Evolutionary conservation across 1,140 invertebrate species (phyloP).

Genomic region (Bemisia tabaci): DNA sequence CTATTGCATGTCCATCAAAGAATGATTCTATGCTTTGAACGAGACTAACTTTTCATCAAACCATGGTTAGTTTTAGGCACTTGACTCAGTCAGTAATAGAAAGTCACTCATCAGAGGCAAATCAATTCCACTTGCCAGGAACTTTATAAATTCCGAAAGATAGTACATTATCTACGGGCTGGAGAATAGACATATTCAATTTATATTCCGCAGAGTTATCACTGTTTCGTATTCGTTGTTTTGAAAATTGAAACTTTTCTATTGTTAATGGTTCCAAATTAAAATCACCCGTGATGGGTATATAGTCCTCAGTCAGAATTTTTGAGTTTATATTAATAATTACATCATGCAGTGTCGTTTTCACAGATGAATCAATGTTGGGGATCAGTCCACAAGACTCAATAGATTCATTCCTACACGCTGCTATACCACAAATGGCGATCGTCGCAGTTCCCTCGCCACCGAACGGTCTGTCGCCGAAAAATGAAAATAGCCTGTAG

Average conservation of each 20-base stretch:
- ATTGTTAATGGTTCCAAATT: background rate
- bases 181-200: conserved; percentile 8
- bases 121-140: too few species aligned
- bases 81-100: too few species aligned
- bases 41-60: too few species aligned
- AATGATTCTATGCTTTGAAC: too few species aligned
- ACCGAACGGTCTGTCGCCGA: background rate
- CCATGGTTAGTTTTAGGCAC: too few species aligned
- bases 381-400: background rate
- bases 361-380: background rate
- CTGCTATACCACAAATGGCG: conserved; percentile 1
- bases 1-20: too few species aligned
- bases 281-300: conserved; percentile 1
- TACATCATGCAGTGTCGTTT: background rate
- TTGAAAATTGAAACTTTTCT: conserved; percentile 12
- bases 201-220: conserved; percentile 1
- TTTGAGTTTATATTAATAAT: background rate
- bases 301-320: background rate
- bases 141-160: conserved; percentile 12
- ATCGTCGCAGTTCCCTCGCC: background rate
- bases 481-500: background rate
- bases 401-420: background rate
- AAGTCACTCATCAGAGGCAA: too few species aligned
- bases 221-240: conserved; percentile 7
- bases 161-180: conserved; percentile 8